Evolutionary conservation across 2,797 vertebrate species (phyloP).

Genomic region (Octomys mimax): DNA sequence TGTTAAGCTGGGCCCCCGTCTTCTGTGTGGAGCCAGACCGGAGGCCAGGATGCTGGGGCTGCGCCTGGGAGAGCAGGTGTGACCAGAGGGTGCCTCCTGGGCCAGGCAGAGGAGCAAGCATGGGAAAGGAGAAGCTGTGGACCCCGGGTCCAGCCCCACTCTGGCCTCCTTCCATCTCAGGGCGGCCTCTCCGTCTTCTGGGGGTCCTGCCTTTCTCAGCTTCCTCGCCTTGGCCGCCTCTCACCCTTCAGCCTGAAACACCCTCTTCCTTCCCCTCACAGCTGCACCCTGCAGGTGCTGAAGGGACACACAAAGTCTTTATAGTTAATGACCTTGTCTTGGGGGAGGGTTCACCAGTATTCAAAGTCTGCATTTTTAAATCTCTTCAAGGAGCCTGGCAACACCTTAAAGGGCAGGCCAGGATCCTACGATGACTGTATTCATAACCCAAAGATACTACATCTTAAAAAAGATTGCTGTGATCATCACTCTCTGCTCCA

Average conservation of each 20-base stretch:
- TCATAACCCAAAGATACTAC: neutral
- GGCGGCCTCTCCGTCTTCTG: neutral
- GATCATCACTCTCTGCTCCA: neutral
- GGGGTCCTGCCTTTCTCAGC: neutral
- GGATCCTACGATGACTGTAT: neutral
- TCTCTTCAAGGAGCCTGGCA: neutral
- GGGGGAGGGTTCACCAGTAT: neutral
- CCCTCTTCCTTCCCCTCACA: neutral
- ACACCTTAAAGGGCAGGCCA: neutral
- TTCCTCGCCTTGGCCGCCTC: neutral
- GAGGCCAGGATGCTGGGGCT: neutral
- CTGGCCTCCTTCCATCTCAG: accelerated
- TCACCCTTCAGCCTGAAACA: neutral
- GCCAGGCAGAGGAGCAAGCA: constrained; percentile 31
- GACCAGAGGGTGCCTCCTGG: constrained; percentile 95
- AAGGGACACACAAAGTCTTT: neutral
- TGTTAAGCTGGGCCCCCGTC: constrained; percentile 69
- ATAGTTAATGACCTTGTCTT: neutral
- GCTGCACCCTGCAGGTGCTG: neutral
- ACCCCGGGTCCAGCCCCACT: accelerated
- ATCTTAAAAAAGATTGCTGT: neutral
- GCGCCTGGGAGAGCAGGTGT: constrained; percentile 90
- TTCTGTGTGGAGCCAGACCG: constrained; percentile 66
- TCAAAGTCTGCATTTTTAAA: neutral
- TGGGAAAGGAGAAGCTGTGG: constrained; percentile 27